Evolutionary conservation across 2,797 vertebrate species (phyloP), one percentile per base, ranked within the genome.

Genomic region (Acrocephalus scirpaceus): DNA sequence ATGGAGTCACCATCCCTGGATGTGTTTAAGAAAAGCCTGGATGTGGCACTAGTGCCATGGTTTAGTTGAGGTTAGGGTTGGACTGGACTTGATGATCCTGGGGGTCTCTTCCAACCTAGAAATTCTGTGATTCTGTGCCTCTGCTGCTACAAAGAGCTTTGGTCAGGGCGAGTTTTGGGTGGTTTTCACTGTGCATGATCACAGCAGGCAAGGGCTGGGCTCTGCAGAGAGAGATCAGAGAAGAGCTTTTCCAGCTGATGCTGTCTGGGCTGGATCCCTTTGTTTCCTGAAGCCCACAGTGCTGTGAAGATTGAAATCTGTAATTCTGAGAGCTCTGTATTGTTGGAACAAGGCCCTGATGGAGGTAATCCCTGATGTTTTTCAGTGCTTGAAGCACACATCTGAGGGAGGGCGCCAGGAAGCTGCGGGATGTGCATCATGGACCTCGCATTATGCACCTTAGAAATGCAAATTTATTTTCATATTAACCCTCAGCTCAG

Each of bases 391-490:
- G 62, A 27, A 88, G 85, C 64, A 60, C 65, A 9, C 0, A 2
- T 30, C 70, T 73, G 19, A n/a, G 1, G 0, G 34, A 56, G 76
- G 89, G 51, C 73, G n/a, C 10, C 0, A 0, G 10, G 66, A 13
- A 27, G 56, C 29, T 22, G 50, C 5, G 4, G 30, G 53, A 9
- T 7, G 23, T 6, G 53, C n/a, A 32, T 44, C 29, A 2, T 53
- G 67, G 16, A 8, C 40, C 79, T 45, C 20, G 53, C 40, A 13
- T 70, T 74, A 1, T 10, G 45, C 22, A 47, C 61, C 82, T 82
- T 57, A 72, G 64, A 36, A 56, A 65, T 86, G 93, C 65, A 94
- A 82, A 93, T 91, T 84, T 67, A 67, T 88, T 88, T 93, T 66
- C 57, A 69, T 44, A 82, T 90, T 80, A 90, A 79, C 66, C 78